These are phyloP conservation scores for Eira barbara DNA, from an alignment of 2,113 vertebrate genomes.

Conservation along the genomic window DNA sequence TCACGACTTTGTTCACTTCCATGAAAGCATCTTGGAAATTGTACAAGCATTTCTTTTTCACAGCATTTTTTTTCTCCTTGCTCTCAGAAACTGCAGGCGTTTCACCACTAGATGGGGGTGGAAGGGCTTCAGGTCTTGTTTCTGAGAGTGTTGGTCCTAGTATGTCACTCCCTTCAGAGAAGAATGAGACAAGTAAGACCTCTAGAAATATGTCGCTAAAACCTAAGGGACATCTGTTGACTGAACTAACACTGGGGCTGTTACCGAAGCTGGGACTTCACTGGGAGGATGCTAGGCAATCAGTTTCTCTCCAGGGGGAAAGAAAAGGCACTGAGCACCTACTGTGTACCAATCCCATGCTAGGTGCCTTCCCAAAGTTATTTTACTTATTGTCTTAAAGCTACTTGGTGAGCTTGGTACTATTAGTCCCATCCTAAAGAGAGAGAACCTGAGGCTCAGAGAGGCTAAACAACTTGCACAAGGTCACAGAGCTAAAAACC, in stretches of 20 bases:
- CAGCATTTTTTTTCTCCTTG: slow-evolving; percentile 92
- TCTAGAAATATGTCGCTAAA: background rate
- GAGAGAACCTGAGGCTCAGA: slow-evolving; percentile 58
- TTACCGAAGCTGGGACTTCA: background rate
- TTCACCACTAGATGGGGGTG: slow-evolving; percentile 87
- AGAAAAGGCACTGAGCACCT: background rate
- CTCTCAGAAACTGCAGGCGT: slow-evolving; percentile 83
- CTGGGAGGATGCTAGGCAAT: rapidly evolving
- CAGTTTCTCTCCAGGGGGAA: background rate
- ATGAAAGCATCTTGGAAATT: slow-evolving; percentile 99
- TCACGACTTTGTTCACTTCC: slow-evolving; percentile 94
- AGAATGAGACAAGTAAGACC: background rate
- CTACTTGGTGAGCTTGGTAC: background rate
- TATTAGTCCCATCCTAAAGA: background rate
- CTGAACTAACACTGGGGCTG: background rate
- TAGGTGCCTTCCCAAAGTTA: background rate
- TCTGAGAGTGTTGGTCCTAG: slow-evolving; percentile 89
- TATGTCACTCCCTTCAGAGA: slow-evolving; percentile 86
- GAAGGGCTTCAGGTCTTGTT: slow-evolving; percentile 86
- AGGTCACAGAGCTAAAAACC: slow-evolving; percentile 65
- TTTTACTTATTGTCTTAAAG: background rate
- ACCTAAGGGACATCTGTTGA: background rate
- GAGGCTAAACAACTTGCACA: slow-evolving; percentile 56
- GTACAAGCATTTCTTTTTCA: slow-evolving; percentile 98
- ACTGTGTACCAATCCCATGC: slow-evolving; percentile 2